Percentiles rank a stretch among this genome's conserved stretches.
phyloP scores from a whole-genome alignment of 2,113 vertebrate species.

The Colaptes auratus region DNA sequence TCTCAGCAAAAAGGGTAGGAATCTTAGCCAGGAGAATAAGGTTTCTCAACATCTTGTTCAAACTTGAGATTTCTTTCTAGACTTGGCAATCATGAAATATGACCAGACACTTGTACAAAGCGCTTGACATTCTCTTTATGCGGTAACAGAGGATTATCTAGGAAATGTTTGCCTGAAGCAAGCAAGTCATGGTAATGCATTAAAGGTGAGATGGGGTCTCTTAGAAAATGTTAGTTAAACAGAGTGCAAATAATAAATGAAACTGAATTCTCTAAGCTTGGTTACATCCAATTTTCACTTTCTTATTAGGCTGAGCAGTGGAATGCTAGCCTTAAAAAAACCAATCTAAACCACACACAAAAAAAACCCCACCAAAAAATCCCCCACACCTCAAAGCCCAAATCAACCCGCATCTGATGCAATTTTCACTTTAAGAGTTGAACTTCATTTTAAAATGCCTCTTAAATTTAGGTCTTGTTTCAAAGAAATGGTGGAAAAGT shows the following conservation, averaged over 20 bases:
- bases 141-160: not conserved
- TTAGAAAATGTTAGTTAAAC: conserved; percentile 39
- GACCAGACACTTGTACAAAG: conserved; percentile 21
- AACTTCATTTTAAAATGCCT: not conserved
- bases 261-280: conserved; percentile 40
- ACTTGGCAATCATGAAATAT: not conserved
- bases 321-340: not conserved
- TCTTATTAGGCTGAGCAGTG: not conserved
- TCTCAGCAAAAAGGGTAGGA: not conserved
- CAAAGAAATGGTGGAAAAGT: not conserved
- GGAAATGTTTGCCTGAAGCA: conserved; percentile 58
- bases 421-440: not conserved
- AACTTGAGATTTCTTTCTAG: not conserved
- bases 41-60: not conserved
- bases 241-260: not conserved
- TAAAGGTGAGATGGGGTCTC: conserved; percentile 31
- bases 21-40: not conserved
- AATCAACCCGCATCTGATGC: not conserved
- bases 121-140: not conserved
- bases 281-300: conserved; percentile 22
- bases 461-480: not conserved
- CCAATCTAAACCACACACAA: not conserved
- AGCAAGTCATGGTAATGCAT: conserved; percentile 36
- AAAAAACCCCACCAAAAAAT: not conserved
- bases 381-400: not conserved